Conservation (phyloP, 1,140 invertebrate genomes). For the Liolophura sinensis region DNA sequence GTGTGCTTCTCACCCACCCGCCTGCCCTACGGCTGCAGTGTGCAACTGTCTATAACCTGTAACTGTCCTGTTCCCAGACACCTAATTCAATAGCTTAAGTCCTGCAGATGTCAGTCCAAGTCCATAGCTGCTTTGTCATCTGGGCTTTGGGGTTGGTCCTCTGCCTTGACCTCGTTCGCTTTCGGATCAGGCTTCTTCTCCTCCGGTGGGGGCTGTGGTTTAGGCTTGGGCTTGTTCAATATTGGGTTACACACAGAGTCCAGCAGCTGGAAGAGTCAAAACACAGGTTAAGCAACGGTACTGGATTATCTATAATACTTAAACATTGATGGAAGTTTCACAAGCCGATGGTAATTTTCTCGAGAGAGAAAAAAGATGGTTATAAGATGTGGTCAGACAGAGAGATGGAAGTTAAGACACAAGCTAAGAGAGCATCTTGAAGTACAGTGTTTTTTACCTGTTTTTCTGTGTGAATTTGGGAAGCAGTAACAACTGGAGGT, state of each 20-base stretch:
- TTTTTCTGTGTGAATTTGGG: slow-evolving; percentile 75
- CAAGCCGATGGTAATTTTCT: not conserved
- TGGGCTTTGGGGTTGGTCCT: not conserved
- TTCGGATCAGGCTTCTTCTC: slow-evolving; percentile 42
- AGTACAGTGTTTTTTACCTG: slow-evolving; percentile 62
- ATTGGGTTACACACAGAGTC: slow-evolving; percentile 73
- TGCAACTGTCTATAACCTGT: too few relatives aligned
- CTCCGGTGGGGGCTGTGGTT: slow-evolving; percentile 66
- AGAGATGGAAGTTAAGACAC: not conserved
- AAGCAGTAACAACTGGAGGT: slow-evolving; percentile 72
- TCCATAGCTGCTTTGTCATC: too few relatives aligned
- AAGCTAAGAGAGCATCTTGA: not conserved
- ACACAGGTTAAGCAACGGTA: not conserved
- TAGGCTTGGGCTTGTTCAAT: slow-evolving; percentile 84
- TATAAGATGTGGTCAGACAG: too few relatives aligned
- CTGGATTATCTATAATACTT: not conserved
- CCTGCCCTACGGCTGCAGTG: too few relatives aligned
- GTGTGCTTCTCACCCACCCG: too few relatives aligned
- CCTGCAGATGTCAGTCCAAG: too few relatives aligned
- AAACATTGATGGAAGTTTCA: not conserved
- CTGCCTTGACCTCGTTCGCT: slow-evolving; percentile 15
- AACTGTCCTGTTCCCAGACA: too few relatives aligned
- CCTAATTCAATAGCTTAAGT: too few relatives aligned
- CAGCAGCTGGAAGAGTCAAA: slow-evolving; percentile 62
- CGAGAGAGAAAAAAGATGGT: not conserved